Percentiles rank a stretch among this genome's conserved stretches.
Evolutionary conservation across 2,797 vertebrate species (phyloP).

Genomic region (Arvicola amphibius): DNA sequence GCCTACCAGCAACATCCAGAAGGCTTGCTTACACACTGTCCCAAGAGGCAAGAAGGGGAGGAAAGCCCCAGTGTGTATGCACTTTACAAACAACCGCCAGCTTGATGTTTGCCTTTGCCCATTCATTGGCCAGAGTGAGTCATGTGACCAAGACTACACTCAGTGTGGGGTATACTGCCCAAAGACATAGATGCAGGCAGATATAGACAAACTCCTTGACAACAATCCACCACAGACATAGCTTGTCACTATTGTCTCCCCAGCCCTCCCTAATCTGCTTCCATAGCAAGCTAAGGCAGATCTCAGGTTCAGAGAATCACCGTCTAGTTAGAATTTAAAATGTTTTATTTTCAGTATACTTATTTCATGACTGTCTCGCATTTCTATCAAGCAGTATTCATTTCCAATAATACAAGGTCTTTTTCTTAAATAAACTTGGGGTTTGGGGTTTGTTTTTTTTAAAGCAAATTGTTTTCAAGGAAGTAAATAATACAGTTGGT

Average conservation of each 20-base stretch:
- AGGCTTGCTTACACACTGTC: background rate
- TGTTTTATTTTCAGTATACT: background rate
- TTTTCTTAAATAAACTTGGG: conserved; percentile 29
- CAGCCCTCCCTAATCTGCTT: background rate
- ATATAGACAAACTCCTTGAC: background rate
- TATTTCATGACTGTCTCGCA: background rate
- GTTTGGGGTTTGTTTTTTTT: background rate
- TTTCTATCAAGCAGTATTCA: background rate
- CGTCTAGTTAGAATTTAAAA: background rate
- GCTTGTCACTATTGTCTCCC: background rate
- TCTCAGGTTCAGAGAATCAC: background rate
- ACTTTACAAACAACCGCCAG: background rate
- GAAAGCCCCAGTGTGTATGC: background rate
- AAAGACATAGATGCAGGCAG: background rate
- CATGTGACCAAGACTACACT: background rate
- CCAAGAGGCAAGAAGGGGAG: conserved; percentile 23
- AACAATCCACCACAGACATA: background rate
- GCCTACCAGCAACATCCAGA: background rate
- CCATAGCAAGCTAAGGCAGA: conserved; percentile 9
- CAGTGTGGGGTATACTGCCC: background rate
- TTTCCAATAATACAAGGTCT: background rate
- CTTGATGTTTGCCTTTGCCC: background rate
- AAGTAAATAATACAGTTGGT: background rate
- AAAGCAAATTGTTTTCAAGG: conserved; percentile 32
- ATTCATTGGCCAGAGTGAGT: background rate